Evolutionary conservation across 1,140 invertebrate genomes (phyloP), one percentile per base, ranked within the genome.

Genomic region (Schlechtendalia chinensis): DNA sequence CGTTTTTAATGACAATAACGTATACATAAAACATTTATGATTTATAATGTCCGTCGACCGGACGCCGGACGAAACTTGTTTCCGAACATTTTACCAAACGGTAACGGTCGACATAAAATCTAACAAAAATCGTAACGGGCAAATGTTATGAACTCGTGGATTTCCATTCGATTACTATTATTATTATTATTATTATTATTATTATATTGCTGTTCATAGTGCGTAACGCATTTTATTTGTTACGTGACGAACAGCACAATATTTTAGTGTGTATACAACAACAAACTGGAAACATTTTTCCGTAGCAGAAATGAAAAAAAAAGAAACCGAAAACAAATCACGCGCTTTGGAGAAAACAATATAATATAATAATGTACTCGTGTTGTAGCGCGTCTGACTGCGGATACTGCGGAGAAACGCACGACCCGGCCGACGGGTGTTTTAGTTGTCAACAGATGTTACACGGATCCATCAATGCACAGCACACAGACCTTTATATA

Each of bases 361-460:
- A 39, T 8, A 39, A 39, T 39, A 39, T 39, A 39, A 39, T 39
- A 39, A 39, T 39, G 8, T 39, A 39, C 32, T 39, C 32, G 32
- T 39, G 32, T 39, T 39, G 32, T 39, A 8, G 3, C 8, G 32
- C 32, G 8, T 39, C 8, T 39, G 32, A 39, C 32, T 3, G 32
- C 32, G 32, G 32, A 65, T 10, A 45, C n/a, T n/a, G n/a, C 47
- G 39, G 22, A n/a, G 14, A 22, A n/a, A 39, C 32, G n/a, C 39
- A 22, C 19, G 19, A 14, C 12, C 14, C n/a, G 19, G 17, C 6
- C n/a, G 22, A 24, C 75, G 58, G 24, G 74, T 77, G 65, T 56
- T 45, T 75, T 59, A 58, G 75, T 59, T 63, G 58, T 79, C 58
- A 79, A 79, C 75, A 79, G 75, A 79, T 79, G 75, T 79, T 79